These are phyloP conservation scores for Cotesia chilonis DNA, from an alignment of 1,140 invertebrate species.

Conservation along the genomic window DNA sequence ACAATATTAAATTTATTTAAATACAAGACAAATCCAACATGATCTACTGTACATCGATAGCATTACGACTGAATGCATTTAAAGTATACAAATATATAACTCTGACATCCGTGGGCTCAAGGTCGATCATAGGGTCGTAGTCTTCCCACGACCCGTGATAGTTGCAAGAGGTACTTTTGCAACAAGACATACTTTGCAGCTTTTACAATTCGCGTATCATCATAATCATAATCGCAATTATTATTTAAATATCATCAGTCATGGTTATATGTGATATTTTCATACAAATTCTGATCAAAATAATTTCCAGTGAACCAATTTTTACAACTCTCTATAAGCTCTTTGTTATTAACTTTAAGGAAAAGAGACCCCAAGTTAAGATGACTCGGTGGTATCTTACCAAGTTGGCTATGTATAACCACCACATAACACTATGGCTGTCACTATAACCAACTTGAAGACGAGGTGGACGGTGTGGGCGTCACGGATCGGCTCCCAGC, in stretches of 20 bases:
- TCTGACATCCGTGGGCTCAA: constrained; percentile 21
- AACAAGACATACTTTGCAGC: constrained; percentile 4
- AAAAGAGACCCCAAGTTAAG: background rate
- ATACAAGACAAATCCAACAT: background rate
- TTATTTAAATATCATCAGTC: no score
- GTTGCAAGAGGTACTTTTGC: no score
- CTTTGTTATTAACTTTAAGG: no score
- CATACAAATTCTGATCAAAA: constrained; percentile 1
- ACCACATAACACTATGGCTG: background rate
- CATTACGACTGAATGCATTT: background rate
- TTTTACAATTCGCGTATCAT: constrained; percentile 6
- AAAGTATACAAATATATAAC: constrained; percentile 1
- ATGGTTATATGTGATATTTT: no score
- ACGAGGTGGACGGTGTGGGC: constrained; percentile 47
- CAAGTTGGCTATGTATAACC: background rate
- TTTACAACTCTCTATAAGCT: background rate
- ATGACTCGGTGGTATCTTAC: background rate
- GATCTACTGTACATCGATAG: background rate
- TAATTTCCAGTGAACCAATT: constrained; percentile 44
- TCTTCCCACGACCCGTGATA: constrained; percentile 29
- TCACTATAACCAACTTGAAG: constrained; percentile 23
- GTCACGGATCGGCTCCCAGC: constrained; percentile 55
- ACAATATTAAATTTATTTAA: constrained; percentile 6
- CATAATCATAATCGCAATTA: no score
- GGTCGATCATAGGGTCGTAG: constrained; percentile 19